Base-by-base conservation (phyloP, 2,113 vertebrate genomes). In the Clarias macrocephalus region DNA sequence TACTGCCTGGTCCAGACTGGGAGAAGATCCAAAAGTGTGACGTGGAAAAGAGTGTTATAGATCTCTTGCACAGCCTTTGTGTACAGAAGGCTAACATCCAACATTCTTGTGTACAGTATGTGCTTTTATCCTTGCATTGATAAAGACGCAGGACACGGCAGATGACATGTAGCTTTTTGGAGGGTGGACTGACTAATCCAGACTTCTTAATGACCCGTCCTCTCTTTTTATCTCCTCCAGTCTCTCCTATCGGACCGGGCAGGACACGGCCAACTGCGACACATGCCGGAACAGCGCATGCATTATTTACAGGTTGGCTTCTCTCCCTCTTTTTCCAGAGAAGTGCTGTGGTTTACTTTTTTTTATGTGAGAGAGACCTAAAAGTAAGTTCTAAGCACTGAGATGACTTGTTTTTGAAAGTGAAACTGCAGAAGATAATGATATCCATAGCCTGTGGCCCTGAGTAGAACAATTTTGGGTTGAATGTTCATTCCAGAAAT, bases 271-370 rank as follows among this genome's bases (percentile, higher is more conserved):
- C 90, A 99, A 99, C 91, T 99, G 98, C 90, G 98, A 99, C 96
- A 99, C 98, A 1, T 99, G 98, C 96, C 97, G 98, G 96, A 99
- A 99, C 96, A 99, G 98, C 87, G 98, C 98, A 25, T 99, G 98
- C 90, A 98, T 99, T 90, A 99, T 99, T 96, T 99, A 99, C 92
- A 99, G 98, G 98, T 99, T 90, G 88, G 96, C 93, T 11, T 88
- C 82, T 85, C 59, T 88, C 88, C 54, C 81, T 93, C 89, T 62
- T 89, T 84, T 48, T 42, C 21, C 48, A 30, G 37, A 42, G 9
- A 80, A 48, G 54, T 81, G 52, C 80, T 92, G 89, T 83, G 85
- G 19, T 25, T 56, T 11, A 65, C 60, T 65, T 66, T 62, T 59
- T 65, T 72, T 66, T 54, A 52, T 60, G 28, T 52, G 30, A 73